A percentile compares a stretch with the other conserved stretches of the same genome.
These are phyloP conservation scores for Saturnia japonica DNA, from an alignment of 2,888 invertebrate species.

Conservation along the genomic window DNA sequence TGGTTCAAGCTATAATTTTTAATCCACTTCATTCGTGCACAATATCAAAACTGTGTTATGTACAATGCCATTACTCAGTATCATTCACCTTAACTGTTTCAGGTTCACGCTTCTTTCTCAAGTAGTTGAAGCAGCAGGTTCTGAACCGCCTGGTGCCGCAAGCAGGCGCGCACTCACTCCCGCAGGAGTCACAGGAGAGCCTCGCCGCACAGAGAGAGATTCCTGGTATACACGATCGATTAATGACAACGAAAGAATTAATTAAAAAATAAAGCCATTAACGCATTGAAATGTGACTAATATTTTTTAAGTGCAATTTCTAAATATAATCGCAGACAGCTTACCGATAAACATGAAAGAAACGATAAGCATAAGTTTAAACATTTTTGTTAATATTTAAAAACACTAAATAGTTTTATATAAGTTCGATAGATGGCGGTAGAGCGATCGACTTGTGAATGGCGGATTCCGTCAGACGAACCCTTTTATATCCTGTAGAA, in stretches of 20 bases:
- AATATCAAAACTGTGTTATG: neutral
- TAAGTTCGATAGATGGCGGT: neutral
- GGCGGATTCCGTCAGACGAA: neutral
- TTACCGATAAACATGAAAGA: constrained; percentile 1
- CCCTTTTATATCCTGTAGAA: neutral
- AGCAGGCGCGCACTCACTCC: constrained; percentile 84
- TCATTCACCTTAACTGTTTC: constrained; percentile 49
- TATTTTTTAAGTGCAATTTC: too few species aligned
- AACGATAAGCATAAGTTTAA: neutral
- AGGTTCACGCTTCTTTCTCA: constrained; percentile 81
- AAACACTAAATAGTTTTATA: neutral
- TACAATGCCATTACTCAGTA: neutral
- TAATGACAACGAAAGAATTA: neutral
- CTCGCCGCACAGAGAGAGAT: constrained; percentile 74
- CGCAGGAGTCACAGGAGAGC: constrained; percentile 86
- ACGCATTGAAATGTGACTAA: too few species aligned
- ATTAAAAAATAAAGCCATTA: neutral
- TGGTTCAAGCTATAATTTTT: too few species aligned
- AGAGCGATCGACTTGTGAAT: neutral
- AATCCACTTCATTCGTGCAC: neutral
- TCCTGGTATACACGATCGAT: constrained; percentile 47
- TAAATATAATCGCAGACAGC: neutral
- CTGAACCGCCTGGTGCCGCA: constrained; percentile 87
- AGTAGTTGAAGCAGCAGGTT: constrained; percentile 88
- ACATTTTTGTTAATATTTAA: constrained; percentile 28